Percentiles rank a stretch among this genome's conserved stretches.
Evolutionary conservation across 2,113 vertebrate genomes (phyloP).

Genomic region (Tonatia bakeri): DNA sequence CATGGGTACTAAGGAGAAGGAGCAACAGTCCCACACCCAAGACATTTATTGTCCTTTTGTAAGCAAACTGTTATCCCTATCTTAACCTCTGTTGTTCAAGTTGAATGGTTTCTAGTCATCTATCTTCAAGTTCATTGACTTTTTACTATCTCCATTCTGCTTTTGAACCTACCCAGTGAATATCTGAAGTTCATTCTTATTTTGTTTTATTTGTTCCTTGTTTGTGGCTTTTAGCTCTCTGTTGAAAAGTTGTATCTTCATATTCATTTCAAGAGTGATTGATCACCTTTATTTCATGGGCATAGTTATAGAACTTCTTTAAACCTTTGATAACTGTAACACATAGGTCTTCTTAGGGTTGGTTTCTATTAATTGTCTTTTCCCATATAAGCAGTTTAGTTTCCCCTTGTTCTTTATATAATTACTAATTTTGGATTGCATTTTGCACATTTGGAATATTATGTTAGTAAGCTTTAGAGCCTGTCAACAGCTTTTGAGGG

Average conservation of each 20-base stretch:
- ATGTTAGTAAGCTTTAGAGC: not conserved
- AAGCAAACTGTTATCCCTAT: not conserved
- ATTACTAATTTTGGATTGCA: not conserved
- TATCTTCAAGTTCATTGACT: not conserved
- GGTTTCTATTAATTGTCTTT: not conserved
- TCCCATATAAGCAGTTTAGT: not conserved
- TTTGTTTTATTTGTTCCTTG: not conserved
- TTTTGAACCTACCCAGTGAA: not conserved
- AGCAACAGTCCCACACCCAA: not conserved
- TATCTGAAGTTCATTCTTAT: not conserved
- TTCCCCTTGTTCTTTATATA: not conserved
- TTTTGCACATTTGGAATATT: not conserved
- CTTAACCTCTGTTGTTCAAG: not conserved
- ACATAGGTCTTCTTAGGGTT: not conserved
- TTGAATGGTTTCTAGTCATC: not conserved
- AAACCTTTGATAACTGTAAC: not conserved
- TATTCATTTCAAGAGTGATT: not conserved
- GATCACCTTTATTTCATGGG: not conserved
- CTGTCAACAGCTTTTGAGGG: not conserved
- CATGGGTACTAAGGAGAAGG: not conserved
- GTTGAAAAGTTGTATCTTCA: not conserved
- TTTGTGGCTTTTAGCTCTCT: not conserved
- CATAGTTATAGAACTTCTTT: not conserved
- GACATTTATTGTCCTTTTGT: not conserved
- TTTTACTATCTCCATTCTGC: not conserved